These are phyloP conservation scores for Stenurella melanura DNA, from an alignment of 2,888 invertebrate genomes.

Conservation along the genomic window DNA sequence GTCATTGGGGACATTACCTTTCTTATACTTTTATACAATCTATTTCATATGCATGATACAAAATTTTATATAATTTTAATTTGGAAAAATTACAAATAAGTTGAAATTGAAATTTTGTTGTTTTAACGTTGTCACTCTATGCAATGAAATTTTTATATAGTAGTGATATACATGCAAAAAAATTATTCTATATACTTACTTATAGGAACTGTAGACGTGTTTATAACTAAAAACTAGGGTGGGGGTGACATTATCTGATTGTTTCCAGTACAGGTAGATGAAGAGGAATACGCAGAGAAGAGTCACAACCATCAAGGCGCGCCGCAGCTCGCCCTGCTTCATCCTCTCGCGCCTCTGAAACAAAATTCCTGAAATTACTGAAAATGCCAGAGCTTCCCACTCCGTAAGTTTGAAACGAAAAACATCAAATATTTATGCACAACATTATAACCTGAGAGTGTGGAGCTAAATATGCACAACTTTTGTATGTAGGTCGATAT, in stretches of 20 bases:
- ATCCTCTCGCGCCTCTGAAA: slow-evolving; percentile 67
- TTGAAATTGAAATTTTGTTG: too few relatives aligned
- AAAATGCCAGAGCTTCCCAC: neutral
- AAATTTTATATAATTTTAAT: too few relatives aligned
- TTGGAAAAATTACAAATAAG: too few relatives aligned
- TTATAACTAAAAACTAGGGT: slow-evolving; percentile 61
- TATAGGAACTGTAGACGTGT: slow-evolving; percentile 57
- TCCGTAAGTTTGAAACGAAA: neutral
- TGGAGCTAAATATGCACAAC: neutral
- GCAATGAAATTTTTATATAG: too few relatives aligned
- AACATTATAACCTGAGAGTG: neutral
- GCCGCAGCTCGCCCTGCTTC: slow-evolving; percentile 76
- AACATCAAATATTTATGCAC: slow-evolving; percentile 18
- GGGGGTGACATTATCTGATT: slow-evolving; percentile 61
- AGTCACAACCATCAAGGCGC: slow-evolving; percentile 75
- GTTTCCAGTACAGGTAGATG: slow-evolving; percentile 75
- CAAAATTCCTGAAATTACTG: slow-evolving; percentile 42
- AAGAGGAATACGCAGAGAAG: slow-evolving; percentile 74
- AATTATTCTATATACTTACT: slow-evolving; percentile 51
- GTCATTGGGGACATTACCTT: too few relatives aligned
- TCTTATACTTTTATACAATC: too few relatives aligned
- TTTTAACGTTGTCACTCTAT: too few relatives aligned
- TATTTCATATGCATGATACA: too few relatives aligned
- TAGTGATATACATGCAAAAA: too few relatives aligned
- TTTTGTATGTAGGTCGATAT: neutral